Percentiles rank a stretch among this genome's conserved stretches.
Evolutionary conservation across 2,113 vertebrate genomes (phyloP).

Genomic region (Gavialis gangeticus): DNA sequence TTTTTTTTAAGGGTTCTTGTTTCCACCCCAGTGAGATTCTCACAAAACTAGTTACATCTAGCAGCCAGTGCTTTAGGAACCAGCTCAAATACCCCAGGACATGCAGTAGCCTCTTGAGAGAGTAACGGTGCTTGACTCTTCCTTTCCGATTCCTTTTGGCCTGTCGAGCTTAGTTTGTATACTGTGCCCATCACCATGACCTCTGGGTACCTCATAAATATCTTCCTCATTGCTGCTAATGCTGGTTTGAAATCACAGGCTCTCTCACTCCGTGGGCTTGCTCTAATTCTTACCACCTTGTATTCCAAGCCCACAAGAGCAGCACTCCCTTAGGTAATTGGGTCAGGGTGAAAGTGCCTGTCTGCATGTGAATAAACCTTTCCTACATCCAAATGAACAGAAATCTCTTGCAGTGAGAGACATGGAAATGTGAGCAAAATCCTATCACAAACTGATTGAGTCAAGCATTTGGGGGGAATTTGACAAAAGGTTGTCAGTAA

Average conservation of each 20-base stretch:
- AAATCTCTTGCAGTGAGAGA: background rate
- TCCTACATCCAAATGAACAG: background rate
- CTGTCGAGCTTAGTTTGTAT: no score
- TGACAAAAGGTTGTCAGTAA: background rate
- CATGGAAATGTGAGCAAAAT: background rate
- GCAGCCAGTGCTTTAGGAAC: background rate
- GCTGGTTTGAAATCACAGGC: background rate
- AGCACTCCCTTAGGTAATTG: background rate
- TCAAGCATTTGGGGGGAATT: background rate
- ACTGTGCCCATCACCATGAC: background rate
- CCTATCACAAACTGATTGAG: background rate
- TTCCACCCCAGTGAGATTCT: background rate
- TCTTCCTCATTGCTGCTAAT: background rate
- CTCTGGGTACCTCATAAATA: background rate
- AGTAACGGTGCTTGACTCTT: no score
- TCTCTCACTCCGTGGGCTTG: background rate
- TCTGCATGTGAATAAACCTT: conserved; percentile 1
- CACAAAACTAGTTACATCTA: background rate
- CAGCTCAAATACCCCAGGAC: background rate
- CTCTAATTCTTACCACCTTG: background rate
- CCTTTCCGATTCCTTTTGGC: no score
- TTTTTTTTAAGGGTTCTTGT: background rate
- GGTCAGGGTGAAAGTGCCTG: background rate
- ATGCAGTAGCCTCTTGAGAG: background rate
- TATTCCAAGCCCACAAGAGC: background rate